Base-by-base conservation (phyloP, 2,113 vertebrate genomes). In the Sinocyclocheilus grahami region DNA sequence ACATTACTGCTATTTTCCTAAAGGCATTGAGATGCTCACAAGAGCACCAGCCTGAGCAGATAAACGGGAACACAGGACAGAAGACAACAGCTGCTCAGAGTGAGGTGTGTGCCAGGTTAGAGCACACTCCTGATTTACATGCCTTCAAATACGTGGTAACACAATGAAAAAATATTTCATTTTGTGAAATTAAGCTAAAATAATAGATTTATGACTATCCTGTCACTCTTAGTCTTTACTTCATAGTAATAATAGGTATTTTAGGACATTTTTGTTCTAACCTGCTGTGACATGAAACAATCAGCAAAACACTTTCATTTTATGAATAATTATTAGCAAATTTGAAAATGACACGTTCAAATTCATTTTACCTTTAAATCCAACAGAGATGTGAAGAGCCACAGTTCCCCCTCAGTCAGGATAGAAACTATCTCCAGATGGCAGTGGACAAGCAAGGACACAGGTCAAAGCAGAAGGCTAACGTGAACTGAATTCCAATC, bases 41-140 rank as follows among this genome's bases (percentile, higher is more conserved):
- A 80, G 22, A n/a, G 13, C 12, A 13, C 33, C 22, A 24, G 37
- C 37, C 37, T 24, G 78, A 46, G 3, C 62, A 42, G 51, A 83
- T n/a, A 18, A n/a, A 77, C 16, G 33, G 18, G n/a, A 80, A 72
- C 18, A 30, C 27, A 12, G 9, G 0, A 63, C 33, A 42, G 33
- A 65, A 24, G n/a, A 27, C 13, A 37, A 18, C 16, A n/a, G 69
- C 75, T n/a, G 37, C 24, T 30, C 14, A 78, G 30, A 77, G 94
- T 82, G 55, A 87, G 82, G 92, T 93, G 72, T 95, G 94, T 24
- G 91, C 93, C 72, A 93, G 94, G 95, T 95, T 91, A 79, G 69
- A 33, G 63, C 10, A 75, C 53, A 27, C 22, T 67, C n/a, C n/a
- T 65, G 24, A 65, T 12, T 27, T 65, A 62, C 9, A 24, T 63